Percentiles rank a stretch among this genome's conserved stretches.
Evolutionary conservation across 2,797 vertebrate species (phyloP).

Genomic region (Pangasius djambal): DNA sequence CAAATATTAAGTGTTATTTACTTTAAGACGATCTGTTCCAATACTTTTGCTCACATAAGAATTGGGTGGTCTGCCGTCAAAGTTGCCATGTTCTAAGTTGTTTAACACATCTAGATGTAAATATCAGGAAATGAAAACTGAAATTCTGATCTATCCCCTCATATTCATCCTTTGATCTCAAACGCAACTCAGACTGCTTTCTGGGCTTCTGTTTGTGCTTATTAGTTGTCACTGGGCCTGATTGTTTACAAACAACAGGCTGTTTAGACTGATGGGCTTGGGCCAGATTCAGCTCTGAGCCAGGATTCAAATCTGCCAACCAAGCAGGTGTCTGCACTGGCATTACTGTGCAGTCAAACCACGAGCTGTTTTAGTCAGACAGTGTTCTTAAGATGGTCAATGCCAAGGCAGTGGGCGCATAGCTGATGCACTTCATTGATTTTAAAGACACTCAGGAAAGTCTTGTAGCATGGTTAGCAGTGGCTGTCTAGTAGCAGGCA

Average conservation of each 20-base stretch:
- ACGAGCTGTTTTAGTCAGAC: not conserved
- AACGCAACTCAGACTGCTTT: not conserved
- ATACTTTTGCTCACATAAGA: not conserved
- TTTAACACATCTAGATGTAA: not conserved
- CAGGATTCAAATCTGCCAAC: not conserved
- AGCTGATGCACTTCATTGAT: not conserved
- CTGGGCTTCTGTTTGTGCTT: not conserved
- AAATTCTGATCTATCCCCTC: not conserved
- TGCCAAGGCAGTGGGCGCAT: not conserved
- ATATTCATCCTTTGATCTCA: not conserved
- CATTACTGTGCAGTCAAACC: not conserved
- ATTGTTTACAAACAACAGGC: not conserved
- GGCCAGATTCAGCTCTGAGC: not conserved
- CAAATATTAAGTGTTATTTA: not conserved
- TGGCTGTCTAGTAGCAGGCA: not conserved
- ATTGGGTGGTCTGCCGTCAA: not conserved
- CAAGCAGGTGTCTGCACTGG: not conserved
- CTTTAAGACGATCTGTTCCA: not conserved
- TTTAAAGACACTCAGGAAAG: not conserved
- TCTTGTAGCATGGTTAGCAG: not conserved
- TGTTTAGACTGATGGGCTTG: not conserved
- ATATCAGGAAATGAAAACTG: not conserved
- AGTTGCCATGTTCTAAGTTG: not conserved
- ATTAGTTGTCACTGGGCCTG: not conserved
- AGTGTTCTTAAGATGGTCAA: not conserved